phyloP scores from a whole-genome alignment of 2,113 vertebrate genomes.

The Pithys albifrons region DNA sequence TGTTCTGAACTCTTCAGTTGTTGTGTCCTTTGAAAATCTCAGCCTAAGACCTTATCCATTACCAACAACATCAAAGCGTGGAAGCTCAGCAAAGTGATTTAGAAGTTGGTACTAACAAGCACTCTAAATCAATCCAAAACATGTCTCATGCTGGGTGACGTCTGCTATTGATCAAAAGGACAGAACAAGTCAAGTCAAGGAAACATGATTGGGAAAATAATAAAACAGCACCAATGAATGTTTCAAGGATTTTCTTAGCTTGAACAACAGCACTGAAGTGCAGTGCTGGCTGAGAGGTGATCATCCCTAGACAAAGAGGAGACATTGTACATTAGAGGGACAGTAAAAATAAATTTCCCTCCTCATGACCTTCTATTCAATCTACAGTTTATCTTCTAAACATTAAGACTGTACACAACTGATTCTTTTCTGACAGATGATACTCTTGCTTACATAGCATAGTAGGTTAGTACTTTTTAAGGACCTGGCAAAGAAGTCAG shows the following conservation, averaged over 20 bases:
- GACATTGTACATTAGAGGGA: not conserved
- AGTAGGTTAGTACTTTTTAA: not conserved
- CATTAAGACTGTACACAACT: not conserved
- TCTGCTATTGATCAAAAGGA: constrained; percentile 51
- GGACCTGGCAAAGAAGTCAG: not conserved
- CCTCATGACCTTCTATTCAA: not conserved
- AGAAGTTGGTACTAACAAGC: constrained; percentile 27
- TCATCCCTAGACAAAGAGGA: constrained; percentile 32
- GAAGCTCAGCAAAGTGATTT: constrained; percentile 13
- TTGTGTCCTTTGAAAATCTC: not conserved
- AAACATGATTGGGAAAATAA: constrained; percentile 54
- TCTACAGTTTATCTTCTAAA: not conserved
- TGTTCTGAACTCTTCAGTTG: not conserved
- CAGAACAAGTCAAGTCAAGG: constrained; percentile 34
- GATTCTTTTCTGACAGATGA: not conserved
- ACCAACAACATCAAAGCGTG: not conserved
- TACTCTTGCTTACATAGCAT: not conserved
- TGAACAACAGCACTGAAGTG: not conserved
- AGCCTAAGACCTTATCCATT: not conserved
- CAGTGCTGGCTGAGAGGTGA: not conserved
- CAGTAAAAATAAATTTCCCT: not conserved
- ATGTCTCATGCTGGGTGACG: not conserved
- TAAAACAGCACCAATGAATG: constrained; percentile 7
- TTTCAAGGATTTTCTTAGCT: constrained; percentile 21
- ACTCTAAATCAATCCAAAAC: constrained; percentile 45